Conservation (phyloP, 1,140 invertebrate species). For the Drosophila malerkotliana region DNA sequence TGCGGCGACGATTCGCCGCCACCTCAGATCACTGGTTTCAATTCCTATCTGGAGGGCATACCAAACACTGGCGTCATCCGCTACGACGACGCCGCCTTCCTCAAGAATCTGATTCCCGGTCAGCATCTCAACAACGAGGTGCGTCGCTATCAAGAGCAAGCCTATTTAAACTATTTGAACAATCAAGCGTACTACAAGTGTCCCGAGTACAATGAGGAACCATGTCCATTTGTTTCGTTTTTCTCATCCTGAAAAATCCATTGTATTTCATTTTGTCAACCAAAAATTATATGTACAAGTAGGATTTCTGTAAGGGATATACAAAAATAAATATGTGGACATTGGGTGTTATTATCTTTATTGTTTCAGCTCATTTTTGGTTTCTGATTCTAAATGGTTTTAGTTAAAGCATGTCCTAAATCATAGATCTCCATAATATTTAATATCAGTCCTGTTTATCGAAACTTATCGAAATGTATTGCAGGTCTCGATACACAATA, state of each 20-base stretch:
- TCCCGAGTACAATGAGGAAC: neutral
- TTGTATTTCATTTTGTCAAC: neutral
- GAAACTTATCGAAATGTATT: too few species aligned
- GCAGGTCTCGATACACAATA: slow-evolving; percentile 86
- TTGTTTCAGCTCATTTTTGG: neutral
- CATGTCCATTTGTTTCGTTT: slow-evolving; percentile 32
- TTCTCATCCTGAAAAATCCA: slow-evolving; percentile 33
- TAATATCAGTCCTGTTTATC: too few species aligned
- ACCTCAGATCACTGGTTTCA: slow-evolving; percentile 80
- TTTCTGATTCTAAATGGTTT: too few species aligned
- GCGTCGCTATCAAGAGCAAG: slow-evolving; percentile 8
- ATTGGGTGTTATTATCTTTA: neutral
- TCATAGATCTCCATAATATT: too few species aligned
- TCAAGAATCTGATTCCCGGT: slow-evolving; percentile 85
- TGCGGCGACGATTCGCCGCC: slow-evolving; percentile 82
- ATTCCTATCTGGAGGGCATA: slow-evolving; percentile 81
- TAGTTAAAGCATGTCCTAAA: too few species aligned
- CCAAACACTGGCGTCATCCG: slow-evolving; percentile 80
- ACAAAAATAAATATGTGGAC: slow-evolving; percentile 11
- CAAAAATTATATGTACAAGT: neutral
- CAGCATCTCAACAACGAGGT: slow-evolving; percentile 86
- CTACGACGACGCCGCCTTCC: slow-evolving; percentile 84
- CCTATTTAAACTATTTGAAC: slow-evolving; percentile 5
- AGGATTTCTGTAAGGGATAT: neutral
- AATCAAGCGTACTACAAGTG: neutral